Conservation (phyloP, 2,797 vertebrate genomes). For the Staurois parvus region DNA sequence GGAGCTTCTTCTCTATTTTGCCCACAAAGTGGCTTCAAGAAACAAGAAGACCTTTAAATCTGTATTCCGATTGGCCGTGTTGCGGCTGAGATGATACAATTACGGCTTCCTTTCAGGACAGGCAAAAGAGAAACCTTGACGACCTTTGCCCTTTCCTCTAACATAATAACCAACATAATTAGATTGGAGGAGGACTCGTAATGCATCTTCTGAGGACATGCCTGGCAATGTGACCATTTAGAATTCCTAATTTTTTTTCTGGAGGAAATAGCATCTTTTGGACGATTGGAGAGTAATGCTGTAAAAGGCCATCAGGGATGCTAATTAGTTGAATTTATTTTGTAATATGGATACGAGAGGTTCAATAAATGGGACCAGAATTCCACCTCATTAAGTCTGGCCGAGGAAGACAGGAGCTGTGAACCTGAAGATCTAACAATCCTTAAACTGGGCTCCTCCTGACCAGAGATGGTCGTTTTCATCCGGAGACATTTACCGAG, state of each 20-base stretch:
- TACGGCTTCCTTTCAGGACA: background rate
- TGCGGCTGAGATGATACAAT: background rate
- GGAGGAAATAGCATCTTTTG: background rate
- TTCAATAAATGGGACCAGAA: background rate
- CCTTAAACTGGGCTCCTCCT: background rate
- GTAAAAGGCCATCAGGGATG: no score
- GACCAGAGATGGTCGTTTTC: slow-evolving; percentile 8
- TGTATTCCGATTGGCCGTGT: background rate
- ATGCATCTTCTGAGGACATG: background rate
- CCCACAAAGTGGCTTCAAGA: no score
- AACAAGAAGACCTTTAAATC: background rate
- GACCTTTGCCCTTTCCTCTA: slow-evolving; percentile 14
- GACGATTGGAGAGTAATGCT: background rate
- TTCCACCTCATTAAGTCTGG: background rate
- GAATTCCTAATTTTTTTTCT: background rate
- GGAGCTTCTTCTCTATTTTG: no score
- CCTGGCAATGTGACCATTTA: background rate
- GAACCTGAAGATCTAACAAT: background rate
- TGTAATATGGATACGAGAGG: background rate
- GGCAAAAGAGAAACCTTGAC: background rate
- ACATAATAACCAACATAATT: slow-evolving; percentile 5
- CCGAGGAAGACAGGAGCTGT: background rate
- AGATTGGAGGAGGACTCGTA: background rate
- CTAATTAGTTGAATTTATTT: slow-evolving; percentile 2
- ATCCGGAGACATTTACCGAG: background rate